Evolutionary conservation across 1,140 invertebrate species (phyloP).

Genomic region (Sitodiplosis mosellana): DNA sequence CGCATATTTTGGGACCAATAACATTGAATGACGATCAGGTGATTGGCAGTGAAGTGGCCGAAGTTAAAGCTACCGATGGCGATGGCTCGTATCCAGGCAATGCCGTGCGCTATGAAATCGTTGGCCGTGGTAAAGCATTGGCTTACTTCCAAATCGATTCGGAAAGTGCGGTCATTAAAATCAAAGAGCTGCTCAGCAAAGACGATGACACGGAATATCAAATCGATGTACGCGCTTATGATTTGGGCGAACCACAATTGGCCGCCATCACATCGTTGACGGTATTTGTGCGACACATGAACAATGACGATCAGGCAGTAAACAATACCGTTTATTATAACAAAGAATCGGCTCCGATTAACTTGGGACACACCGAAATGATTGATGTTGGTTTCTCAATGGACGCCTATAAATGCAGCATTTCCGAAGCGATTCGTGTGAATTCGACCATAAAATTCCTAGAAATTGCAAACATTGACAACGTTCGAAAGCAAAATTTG

Average conservation of each 20-base stretch:
- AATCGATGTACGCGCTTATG: conserved; percentile 69
- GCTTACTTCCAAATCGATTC: conserved; percentile 77
- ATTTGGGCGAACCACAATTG: conserved; percentile 67
- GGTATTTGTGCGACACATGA: conserved; percentile 64
- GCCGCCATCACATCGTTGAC: conserved; percentile 60
- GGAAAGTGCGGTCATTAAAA: conserved; percentile 54
- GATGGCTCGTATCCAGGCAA: conserved; percentile 69
- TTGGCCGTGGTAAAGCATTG: conserved; percentile 53
- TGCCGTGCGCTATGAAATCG: conserved; percentile 61
- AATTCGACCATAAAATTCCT: conserved; percentile 21
- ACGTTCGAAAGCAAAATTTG: conserved; percentile 8
- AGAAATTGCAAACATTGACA: conserved; percentile 23
- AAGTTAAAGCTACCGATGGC: conserved; percentile 55
- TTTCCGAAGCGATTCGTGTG: conserved; percentile 40
- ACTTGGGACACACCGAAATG: conserved; percentile 31
- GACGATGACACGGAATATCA: conserved; percentile 72
- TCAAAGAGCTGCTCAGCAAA: conserved; percentile 66
- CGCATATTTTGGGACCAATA: conserved; percentile 56
- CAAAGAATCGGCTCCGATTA: conserved; percentile 6
- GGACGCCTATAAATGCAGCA: conserved; percentile 57
- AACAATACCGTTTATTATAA: conserved; percentile 2
- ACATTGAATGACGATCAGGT: conserved; percentile 64
- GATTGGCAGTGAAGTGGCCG: conserved; percentile 60
- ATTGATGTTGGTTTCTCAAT: conserved; percentile 67
- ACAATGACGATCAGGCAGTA: conserved; percentile 24